A percentile compares a stretch with the other conserved stretches of the same genome.
These are phyloP conservation scores for Cyclophora albipunctata DNA, from an alignment of 2,888 invertebrate genomes.

Conservation along the genomic window DNA sequence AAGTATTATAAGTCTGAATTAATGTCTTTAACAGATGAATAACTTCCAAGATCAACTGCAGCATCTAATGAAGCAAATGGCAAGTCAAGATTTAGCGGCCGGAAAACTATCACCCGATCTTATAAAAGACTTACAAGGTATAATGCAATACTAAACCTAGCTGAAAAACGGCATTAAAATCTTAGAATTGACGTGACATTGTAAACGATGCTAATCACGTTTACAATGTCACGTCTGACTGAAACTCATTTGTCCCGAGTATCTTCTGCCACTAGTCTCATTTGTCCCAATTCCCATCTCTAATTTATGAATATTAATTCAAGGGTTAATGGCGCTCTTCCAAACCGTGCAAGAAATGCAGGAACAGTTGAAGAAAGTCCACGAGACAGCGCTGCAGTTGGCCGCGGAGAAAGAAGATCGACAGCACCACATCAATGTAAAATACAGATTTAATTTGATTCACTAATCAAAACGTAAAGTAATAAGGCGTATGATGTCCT, in stretches of 20 bases:
- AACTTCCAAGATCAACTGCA: constrained; percentile 67
- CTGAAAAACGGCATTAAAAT: too few relatives aligned
- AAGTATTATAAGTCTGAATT: not conserved
- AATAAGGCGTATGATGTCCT: not conserved
- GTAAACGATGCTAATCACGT: too few relatives aligned
- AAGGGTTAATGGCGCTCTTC: constrained; percentile 57
- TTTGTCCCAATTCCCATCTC: too few relatives aligned
- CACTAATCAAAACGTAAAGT: not conserved
- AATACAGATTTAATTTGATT: not conserved
- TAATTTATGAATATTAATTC: too few relatives aligned
- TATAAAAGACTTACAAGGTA: constrained; percentile 57
- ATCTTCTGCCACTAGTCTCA: too few relatives aligned
- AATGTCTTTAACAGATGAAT: constrained; percentile 38
- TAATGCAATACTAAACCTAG: too few relatives aligned
- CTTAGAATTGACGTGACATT: too few relatives aligned
- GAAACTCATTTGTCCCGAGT: too few relatives aligned
- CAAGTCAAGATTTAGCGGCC: constrained; percentile 20
- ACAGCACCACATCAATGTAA: constrained; percentile 71
- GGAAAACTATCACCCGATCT: constrained; percentile 47
- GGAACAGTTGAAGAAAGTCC: constrained; percentile 47
- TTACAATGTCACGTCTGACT: too few relatives aligned
- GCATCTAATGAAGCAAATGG: constrained; percentile 53
- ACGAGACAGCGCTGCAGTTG: constrained; percentile 60
- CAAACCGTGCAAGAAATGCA: constrained; percentile 62
- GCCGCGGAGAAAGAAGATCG: constrained; percentile 74